These are phyloP conservation scores for Rattus norvegicus DNA, from an alignment of 2,113 vertebrate genomes.

Conservation along the genomic window GRCr8 NC_086026.1:123431001-123431500, in stretches of 20 bases:
- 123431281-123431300: not conserved
- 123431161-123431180: no score
- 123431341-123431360: not conserved
- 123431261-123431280: no score
- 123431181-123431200: no score
- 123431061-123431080: not conserved
- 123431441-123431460: not conserved
- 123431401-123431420: not conserved
- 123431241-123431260: no score
- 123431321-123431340: not conserved
- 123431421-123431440: not conserved
- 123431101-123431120: not conserved
- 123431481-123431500: not conserved
- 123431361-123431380: not conserved
- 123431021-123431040: not conserved
- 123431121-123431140: no score
- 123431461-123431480: not conserved
- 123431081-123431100: conserved; percentile 1
- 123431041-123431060: not conserved
- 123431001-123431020: not conserved
- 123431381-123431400: not conserved
- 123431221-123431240: no score
- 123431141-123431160: no score
- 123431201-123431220: no score
- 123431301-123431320: not conserved